phyloP scores from a whole-genome alignment of 2,888 invertebrate genomes.

The Tipula helvola region DNA sequence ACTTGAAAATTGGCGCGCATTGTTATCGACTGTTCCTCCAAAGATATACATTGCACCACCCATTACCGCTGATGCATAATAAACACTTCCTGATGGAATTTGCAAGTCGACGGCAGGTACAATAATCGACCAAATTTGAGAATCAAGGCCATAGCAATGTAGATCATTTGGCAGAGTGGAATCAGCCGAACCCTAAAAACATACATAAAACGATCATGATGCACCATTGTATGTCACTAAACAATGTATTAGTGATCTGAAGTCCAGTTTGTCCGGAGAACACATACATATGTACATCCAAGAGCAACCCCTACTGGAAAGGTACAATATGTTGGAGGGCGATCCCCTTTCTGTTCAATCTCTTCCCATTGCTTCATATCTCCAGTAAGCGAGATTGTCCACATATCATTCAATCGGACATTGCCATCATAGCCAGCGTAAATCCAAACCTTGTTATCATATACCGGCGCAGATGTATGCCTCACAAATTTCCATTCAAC shows the following conservation, averaged over 20 bases:
- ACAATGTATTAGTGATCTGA: slow-evolving; percentile 88
- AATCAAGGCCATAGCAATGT: slow-evolving; percentile 79
- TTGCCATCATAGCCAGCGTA: slow-evolving; percentile 97
- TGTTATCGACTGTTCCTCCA: slow-evolving; percentile 91
- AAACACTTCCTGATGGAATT: slow-evolving; percentile 74
- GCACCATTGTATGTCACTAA: slow-evolving; percentile 96
- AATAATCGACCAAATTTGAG: slow-evolving; percentile 59
- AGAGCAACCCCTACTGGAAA: slow-evolving; percentile 89
- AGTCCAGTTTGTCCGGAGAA: slow-evolving; percentile 95
- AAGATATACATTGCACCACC: slow-evolving; percentile 82
- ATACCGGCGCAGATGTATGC: slow-evolving; percentile 74
- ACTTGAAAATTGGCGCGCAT: slow-evolving; percentile 82
- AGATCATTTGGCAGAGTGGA: slow-evolving; percentile 82
- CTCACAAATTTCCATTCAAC: slow-evolving; percentile 86
- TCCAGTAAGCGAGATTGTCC: slow-evolving; percentile 75
- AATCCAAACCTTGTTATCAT: slow-evolving; percentile 89
- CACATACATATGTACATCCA: slow-evolving; percentile 87
- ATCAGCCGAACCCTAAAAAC: slow-evolving; percentile 95
- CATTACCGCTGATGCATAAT: slow-evolving; percentile 87
- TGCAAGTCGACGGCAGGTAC: slow-evolving; percentile 51
- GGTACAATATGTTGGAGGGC: slow-evolving; percentile 93
- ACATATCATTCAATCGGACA: slow-evolving; percentile 90
- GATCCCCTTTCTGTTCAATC: slow-evolving; percentile 76
- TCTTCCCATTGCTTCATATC: slow-evolving; percentile 70
- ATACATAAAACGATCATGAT: slow-evolving; percentile 80